phyloP scores from a whole-genome alignment of 2,888 invertebrate genomes.

The Azorinus chamasolen region DNA sequence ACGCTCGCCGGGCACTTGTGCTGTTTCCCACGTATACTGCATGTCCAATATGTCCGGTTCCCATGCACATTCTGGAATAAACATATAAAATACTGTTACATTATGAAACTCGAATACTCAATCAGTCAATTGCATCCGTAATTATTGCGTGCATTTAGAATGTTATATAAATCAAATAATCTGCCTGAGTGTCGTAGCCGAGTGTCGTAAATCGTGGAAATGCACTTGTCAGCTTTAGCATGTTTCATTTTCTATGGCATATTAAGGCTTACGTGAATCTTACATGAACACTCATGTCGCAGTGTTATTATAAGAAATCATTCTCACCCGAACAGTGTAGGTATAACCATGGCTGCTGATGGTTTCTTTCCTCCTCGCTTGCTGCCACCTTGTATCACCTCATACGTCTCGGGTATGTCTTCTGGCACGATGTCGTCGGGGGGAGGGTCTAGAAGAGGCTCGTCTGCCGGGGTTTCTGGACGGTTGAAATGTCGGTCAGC shows the following conservation, averaged over 20 bases:
- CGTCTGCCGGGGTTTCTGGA: background rate
- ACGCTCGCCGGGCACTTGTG: background rate
- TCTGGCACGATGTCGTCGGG: background rate
- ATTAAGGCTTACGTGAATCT: too few species aligned
- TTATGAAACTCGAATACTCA: too few species aligned
- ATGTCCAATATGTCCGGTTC: conserved; percentile 5
- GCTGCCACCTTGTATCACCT: background rate
- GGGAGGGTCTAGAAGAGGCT: background rate
- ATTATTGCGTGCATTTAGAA: too few species aligned
- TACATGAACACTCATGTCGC: too few species aligned
- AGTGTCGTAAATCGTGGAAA: too few species aligned
- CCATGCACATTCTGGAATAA: background rate
- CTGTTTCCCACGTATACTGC: background rate
- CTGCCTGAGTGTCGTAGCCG: too few species aligned
- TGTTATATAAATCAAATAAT: too few species aligned
- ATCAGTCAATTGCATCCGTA: too few species aligned
- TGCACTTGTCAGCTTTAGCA: background rate
- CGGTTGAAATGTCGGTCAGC: too few species aligned
- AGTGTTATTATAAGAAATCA: too few species aligned
- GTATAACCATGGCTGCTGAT: conserved; percentile 1
- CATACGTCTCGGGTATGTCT: background rate
- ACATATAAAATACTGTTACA: background rate
- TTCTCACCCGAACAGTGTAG: background rate
- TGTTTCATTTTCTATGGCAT: too few species aligned
- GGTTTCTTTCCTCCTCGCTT: conserved; percentile 1